Evolutionary conservation across 2,797 vertebrate genomes (phyloP).

Genomic region (Scyliorhinus canicula): DNA sequence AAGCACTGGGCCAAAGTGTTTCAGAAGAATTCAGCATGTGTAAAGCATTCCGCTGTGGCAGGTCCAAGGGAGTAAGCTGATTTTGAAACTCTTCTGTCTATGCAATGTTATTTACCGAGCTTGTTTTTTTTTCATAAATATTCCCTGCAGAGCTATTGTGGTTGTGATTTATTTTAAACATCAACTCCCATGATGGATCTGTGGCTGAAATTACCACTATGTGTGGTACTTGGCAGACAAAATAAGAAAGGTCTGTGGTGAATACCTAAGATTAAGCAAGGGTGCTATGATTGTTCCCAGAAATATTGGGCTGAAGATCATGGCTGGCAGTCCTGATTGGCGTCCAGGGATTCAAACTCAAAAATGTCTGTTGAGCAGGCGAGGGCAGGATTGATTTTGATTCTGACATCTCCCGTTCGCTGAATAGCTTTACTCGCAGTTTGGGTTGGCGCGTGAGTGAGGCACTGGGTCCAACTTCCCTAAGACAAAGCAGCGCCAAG

Average conservation of each 20-base stretch:
- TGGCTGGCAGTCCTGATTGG: neutral
- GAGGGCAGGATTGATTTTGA: neutral
- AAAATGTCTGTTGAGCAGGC: neutral
- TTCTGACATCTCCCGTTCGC: neutral
- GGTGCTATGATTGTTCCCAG: neutral
- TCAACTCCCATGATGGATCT: neutral
- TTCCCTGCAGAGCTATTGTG: constrained; percentile 10
- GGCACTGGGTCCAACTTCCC: neutral
- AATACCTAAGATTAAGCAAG: neutral
- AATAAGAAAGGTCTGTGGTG: neutral
- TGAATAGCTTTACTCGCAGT: neutral
- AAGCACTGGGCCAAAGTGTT: constrained; percentile 5
- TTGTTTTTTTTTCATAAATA: neutral
- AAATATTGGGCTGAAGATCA: neutral
- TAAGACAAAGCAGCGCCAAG: no score
- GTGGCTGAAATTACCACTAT: neutral
- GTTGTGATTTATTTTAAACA: constrained; percentile 1
- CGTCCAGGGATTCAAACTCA: neutral
- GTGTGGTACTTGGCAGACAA: neutral
- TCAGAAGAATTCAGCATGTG: neutral
- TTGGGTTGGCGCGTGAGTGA: neutral
- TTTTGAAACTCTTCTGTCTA: neutral
- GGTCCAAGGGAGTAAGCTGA: neutral
- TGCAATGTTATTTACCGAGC: neutral
- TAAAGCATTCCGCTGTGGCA: neutral